These are phyloP conservation scores for Entomobrya multifasciata DNA, from an alignment of 2,888 invertebrate genomes.

Conservation along the genomic window DNA sequence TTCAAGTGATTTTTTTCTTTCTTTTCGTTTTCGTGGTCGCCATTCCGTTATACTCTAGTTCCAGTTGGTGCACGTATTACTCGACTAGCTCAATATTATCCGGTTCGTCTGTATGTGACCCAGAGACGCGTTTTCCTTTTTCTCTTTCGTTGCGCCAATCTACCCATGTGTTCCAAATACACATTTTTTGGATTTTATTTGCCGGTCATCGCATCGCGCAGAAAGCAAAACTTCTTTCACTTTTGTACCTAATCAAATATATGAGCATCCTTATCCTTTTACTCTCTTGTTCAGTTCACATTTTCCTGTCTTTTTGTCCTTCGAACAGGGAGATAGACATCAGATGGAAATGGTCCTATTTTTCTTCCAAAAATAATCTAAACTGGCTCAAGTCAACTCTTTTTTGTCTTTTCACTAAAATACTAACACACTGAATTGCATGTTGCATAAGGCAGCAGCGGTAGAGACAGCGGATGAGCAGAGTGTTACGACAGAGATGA, in stretches of 20 bases:
- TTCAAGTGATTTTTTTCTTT: constrained; percentile 42
- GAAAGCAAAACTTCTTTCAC: not conserved
- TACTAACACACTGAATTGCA: not conserved
- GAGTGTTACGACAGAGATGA: too few species aligned
- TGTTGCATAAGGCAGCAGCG: not conserved
- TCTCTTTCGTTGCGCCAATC: not conserved
- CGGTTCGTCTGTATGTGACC: constrained; percentile 45
- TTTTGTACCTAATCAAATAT: not conserved
- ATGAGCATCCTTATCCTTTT: constrained; percentile 8
- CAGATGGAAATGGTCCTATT: not conserved
- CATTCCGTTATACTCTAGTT: constrained; percentile 9
- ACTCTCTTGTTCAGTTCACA: constrained; percentile 14
- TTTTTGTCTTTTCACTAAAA: not conserved
- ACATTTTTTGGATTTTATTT: not conserved
- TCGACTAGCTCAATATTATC: constrained; percentile 6
- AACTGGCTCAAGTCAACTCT: constrained; percentile 15
- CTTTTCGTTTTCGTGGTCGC: not conserved
- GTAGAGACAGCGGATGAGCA: not conserved
- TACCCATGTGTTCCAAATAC: not conserved
- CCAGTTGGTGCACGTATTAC: constrained; percentile 21
- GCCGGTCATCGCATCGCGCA: not conserved
- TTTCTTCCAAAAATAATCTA: constrained; percentile 40
- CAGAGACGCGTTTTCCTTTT: constrained; percentile 27
- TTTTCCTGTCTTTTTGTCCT: not conserved
- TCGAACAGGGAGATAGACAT: not conserved